A percentile compares a stretch with the other conserved stretches of the same genome.
Conservation (phyloP, 2,113 vertebrate genomes). For the Indri indri region DNA sequence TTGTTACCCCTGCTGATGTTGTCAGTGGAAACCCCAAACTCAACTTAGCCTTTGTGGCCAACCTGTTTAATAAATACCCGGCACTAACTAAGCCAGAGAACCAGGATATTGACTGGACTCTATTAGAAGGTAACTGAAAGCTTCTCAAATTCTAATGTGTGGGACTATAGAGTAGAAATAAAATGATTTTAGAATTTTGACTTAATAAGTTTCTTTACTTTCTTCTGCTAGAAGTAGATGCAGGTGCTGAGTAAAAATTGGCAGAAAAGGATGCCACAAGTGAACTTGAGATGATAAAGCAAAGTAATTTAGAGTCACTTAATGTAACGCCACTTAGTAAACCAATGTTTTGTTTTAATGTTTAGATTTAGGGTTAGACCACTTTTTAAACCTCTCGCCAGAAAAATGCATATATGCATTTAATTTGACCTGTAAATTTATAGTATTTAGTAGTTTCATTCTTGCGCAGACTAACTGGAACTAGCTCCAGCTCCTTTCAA, state of each 20-base stretch:
- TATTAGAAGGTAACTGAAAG: conserved; percentile 89
- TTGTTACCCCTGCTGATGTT: conserved; percentile 93
- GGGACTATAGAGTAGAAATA: background rate
- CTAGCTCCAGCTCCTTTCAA: background rate
- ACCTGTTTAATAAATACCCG: conserved; percentile 97
- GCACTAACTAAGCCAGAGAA: conserved; percentile 95
- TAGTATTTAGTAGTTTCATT: background rate
- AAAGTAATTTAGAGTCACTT: background rate
- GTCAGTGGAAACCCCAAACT: conserved; percentile 95
- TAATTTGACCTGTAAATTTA: background rate
- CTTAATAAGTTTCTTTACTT: background rate
- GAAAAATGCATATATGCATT: background rate
- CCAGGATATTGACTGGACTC: conserved; percentile 94
- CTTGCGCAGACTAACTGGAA: conserved; percentile 11
- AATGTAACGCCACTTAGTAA: conserved; percentile 3
- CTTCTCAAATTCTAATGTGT: background rate
- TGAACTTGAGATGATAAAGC: background rate
- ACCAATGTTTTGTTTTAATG: background rate
- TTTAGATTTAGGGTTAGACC: conserved; percentile 22
- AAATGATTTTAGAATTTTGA: background rate
- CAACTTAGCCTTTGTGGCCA: conserved; percentile 97
- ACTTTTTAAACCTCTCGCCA: background rate
- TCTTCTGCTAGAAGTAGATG: background rate
- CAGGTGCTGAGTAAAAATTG: background rate
- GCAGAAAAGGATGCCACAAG: background rate